Percentiles rank a stretch among this genome's conserved stretches.
These are phyloP conservation scores for Colius striatus DNA, from an alignment of 2,113 vertebrate species.

Conservation along the genomic window DNA sequence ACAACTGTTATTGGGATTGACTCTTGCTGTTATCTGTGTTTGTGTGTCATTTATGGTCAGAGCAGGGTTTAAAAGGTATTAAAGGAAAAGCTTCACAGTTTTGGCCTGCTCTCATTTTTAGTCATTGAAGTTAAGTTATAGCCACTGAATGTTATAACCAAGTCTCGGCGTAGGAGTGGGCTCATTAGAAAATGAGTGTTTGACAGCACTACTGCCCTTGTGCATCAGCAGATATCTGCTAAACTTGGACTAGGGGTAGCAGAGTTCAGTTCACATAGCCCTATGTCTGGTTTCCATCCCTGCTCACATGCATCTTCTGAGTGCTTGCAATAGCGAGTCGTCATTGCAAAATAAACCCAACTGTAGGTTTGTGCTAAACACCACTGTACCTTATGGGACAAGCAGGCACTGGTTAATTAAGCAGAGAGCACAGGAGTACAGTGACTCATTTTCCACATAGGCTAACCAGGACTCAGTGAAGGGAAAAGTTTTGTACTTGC, in stretches of 20 bases:
- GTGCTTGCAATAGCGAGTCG: neutral
- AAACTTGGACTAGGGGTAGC: neutral
- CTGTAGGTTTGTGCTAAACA: neutral
- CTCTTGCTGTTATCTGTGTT: neutral
- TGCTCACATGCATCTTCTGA: neutral
- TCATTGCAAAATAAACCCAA: neutral
- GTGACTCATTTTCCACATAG: neutral
- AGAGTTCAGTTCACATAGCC: neutral
- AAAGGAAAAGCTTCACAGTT: neutral
- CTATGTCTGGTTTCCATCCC: neutral
- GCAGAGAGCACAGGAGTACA: neutral
- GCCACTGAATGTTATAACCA: neutral
- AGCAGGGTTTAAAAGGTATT: neutral
- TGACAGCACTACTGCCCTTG: neutral
- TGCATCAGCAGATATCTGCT: neutral
- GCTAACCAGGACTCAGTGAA: neutral
- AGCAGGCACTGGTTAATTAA: neutral
- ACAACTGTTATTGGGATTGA: neutral
- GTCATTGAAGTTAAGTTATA: neutral
- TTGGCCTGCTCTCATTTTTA: neutral
- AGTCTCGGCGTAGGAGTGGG: neutral
- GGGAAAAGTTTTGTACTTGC: neutral
- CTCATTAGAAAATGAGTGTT: neutral
- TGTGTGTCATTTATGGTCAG: neutral
- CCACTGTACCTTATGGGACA: fast-evolving